Base-by-base conservation (phyloP, 2,888 invertebrate genomes). In the Apocheima hispidaria region DNA sequence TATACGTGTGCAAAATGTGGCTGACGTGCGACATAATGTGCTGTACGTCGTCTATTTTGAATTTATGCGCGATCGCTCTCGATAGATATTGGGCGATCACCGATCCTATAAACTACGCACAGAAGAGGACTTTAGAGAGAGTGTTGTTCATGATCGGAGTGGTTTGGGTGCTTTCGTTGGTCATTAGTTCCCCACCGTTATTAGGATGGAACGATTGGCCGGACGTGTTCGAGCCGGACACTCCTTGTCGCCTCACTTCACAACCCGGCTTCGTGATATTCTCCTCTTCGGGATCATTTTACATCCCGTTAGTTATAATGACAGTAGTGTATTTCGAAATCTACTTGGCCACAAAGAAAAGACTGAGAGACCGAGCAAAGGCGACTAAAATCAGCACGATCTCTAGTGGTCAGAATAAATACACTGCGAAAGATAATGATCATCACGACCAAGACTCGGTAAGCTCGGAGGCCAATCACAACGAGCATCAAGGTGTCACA, bases 201-300 rank as follows among this genome's bases (percentile, higher is more conserved):
- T 94, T 98, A 18, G 98, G 98, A 0, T 98, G 98, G 98, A 98
- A 98, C 79, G 98, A 98, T 87, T 98, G 98, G 98, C 98, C 98
- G 0, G 96, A 96, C 43, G 95, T 96, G 46, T 96, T 97, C 60
- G 94, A 95, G 68, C 95, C 95, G 0, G 94, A 95, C 41, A 96
- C 97, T 23, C 96, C 97, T 4, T 98, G 98, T 79, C 95, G 96
- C 74, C 92, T 99, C 56, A 98, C 98, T 1, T 95, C 96, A 9
- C 96, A 98, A 73, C 96, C 96, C 66, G 98, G 98, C 12, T 98
- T 98, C 83, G 97, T 98, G 52, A 95, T 98, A 68, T 98, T 98
- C 83, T 98, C 98, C 2, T 96, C 98, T 0, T 94, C 97, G 16
- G 99, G 99, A 33, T 98, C 98, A 0, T 99, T 99, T 93, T 99